Evolutionary conservation across 2,888 invertebrate genomes (phyloP).

Genomic region (Eulithis testata): DNA sequence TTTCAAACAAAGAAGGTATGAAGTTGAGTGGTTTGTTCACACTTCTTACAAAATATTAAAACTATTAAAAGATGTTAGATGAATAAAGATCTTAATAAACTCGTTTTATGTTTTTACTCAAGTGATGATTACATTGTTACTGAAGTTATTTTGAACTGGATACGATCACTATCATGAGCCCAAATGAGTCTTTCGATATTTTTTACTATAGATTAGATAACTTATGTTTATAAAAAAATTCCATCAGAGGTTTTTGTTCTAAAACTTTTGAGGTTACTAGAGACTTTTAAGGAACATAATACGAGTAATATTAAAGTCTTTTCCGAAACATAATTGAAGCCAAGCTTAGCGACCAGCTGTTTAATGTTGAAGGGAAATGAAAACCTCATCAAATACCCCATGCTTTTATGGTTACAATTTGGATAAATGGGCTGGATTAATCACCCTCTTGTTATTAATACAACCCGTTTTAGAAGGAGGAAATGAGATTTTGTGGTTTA

Average conservation of each 20-base stretch:
- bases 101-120: slow-evolving; percentile 14
- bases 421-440: slow-evolving; percentile 25
- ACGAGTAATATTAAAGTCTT: no score
- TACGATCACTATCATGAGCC: slow-evolving; percentile 7
- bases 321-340: background rate
- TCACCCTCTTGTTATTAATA: slow-evolving; percentile 27
- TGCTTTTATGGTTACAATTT: slow-evolving; percentile 24
- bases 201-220: no score
- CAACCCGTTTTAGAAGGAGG: slow-evolving; percentile 11
- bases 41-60: slow-evolving; percentile 5
- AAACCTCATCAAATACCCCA: slow-evolving; percentile 13
- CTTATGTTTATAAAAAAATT: no score
- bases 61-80: slow-evolving; percentile 6
- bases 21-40: no score
- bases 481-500: slow-evolving; percentile 14
- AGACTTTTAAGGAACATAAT: no score
- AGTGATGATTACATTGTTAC: slow-evolving; percentile 4
- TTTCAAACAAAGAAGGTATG: no score
- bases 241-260: no score
- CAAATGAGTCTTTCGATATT: slow-evolving; percentile 10
- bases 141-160: slow-evolving; percentile 12
- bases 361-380: slow-evolving; percentile 11
- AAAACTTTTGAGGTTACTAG: no score
- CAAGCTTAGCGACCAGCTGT: slow-evolving; percentile 7
- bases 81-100: slow-evolving; percentile 7